A percentile compares a stretch with the other conserved stretches of the same genome.
These are phyloP conservation scores for Mobula hypostoma DNA, from an alignment of 2,113 vertebrate species.

Conservation along the genomic window DNA sequence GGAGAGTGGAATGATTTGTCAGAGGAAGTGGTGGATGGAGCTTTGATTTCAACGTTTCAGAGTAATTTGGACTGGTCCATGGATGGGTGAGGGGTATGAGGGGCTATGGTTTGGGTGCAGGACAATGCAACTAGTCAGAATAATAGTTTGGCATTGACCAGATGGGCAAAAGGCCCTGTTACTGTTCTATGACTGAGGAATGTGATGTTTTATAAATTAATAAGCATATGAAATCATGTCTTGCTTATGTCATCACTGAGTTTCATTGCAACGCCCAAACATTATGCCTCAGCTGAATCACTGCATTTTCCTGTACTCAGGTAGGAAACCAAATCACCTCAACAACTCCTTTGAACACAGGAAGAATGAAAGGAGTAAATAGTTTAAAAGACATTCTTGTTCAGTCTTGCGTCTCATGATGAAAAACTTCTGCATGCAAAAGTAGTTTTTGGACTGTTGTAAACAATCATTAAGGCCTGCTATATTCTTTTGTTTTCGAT, in stretches of 20 bases:
- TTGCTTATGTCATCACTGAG: background rate
- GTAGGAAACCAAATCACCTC: background rate
- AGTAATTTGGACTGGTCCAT: too few relatives aligned
- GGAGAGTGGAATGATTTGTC: too few relatives aligned
- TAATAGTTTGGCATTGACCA: too few relatives aligned
- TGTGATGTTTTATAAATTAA: background rate
- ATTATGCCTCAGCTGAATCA: background rate
- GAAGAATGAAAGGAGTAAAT: background rate
- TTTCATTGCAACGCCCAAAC: background rate
- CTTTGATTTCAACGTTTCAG: too few relatives aligned
- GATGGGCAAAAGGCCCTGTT: too few relatives aligned
- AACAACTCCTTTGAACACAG: background rate
- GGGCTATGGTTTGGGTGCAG: too few relatives aligned
- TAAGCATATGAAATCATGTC: background rate
- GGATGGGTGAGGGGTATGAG: too few relatives aligned
- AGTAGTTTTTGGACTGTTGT: background rate
- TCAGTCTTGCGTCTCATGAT: background rate
- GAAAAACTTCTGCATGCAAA: background rate
- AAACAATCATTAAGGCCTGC: background rate
- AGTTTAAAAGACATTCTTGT: background rate
- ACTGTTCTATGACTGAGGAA: too few relatives aligned
- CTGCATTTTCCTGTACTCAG: background rate
- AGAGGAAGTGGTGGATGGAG: too few relatives aligned
- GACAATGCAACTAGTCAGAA: too few relatives aligned
- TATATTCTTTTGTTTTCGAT: background rate